A percentile compares a stretch with the other conserved stretches of the same genome.
phyloP scores from a whole-genome alignment of 2,888 invertebrate species.

The Tipula lateralis region DNA sequence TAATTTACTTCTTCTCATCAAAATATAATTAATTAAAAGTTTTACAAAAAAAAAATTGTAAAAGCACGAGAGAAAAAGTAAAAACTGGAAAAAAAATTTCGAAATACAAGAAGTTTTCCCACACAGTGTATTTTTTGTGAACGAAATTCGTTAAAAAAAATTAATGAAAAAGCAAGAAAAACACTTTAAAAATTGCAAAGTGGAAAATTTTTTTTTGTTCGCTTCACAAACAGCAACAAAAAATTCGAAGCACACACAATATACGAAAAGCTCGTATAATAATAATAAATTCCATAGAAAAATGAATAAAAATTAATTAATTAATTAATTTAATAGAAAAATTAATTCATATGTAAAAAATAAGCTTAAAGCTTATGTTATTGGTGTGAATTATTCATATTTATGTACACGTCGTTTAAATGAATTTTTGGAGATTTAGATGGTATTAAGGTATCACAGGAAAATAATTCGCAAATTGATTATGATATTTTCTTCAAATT shows the following conservation, averaged over 20 bases:
- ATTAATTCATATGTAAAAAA: constrained; percentile 19
- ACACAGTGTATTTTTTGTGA: neutral
- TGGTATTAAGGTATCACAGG: too few species aligned
- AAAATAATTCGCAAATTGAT: too few species aligned
- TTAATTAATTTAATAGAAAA: constrained; percentile 24
- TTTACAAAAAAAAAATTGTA: neutral
- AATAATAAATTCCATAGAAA: neutral
- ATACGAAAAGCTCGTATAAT: neutral
- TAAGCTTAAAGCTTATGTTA: neutral
- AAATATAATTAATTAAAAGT: constrained; percentile 19
- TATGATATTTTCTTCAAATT: too few species aligned
- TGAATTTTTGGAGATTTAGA: too few species aligned
- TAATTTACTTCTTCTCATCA: constrained; percentile 19
- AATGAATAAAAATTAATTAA: constrained; percentile 24
- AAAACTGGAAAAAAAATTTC: neutral
- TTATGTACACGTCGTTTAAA: too few species aligned
- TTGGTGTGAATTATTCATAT: neutral
- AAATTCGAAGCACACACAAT: neutral
- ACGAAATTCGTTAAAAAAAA: neutral
- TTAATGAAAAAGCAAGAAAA: neutral
- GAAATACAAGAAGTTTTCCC: neutral
- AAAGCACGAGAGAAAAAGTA: neutral
- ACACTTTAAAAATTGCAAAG: constrained; percentile 24
- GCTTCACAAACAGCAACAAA: neutral
- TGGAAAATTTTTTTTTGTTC: neutral